Base-by-base conservation (phyloP, 2,797 vertebrate species). In the Notolabrus celidotus region DNA sequence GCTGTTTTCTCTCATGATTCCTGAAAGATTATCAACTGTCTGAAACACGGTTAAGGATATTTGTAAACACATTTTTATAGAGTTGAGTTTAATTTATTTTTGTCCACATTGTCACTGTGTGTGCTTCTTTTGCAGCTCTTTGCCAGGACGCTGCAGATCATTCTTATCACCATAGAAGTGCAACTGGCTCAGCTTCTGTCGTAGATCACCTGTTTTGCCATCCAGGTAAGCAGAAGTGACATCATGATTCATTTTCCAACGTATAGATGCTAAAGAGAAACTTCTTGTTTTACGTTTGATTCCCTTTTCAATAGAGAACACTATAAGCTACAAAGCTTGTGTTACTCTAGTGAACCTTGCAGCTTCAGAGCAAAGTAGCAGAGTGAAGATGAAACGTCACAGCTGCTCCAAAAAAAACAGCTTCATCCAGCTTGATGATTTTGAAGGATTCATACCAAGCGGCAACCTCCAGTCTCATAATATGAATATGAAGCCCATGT, bases 101-200 rank as follows among this genome's bases (percentile, higher is more conserved):
- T 11, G 39, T 38, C 17, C 34, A 16, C 17, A n/a, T 33, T 23
- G 11, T 43, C 41, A 12, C 33, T 25, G 19, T 20, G 11, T 59
- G 0, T 20, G 14, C 23, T 79, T 55, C 4, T 80, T 79, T 77
- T 71, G n/a, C 66, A 87, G 85, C 12, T 74, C n/a, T 51, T 25
- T 36, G 33, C 39, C 25, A 53, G 58, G 46, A 72, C 67, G 12
- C 10, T 33, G 58, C 19, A 43, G 65, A 51, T 58, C 50, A 25
- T 47, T 69, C 11, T 12, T 22, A n/a, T 54, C 20, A 4, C 38
- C 14, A 15, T 45, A 36, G 43, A 54, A 77, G 61, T 43, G 42
- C 65, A 77, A 49, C 55, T 57, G 53, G 39, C 55, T 53, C 36
- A 12, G 10, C 10, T 39, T 53, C 57, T 69, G 65, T 63, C 29